phyloP scores from a whole-genome alignment of 2,113 vertebrate species.

The Actenoides lindsayi region DNA sequence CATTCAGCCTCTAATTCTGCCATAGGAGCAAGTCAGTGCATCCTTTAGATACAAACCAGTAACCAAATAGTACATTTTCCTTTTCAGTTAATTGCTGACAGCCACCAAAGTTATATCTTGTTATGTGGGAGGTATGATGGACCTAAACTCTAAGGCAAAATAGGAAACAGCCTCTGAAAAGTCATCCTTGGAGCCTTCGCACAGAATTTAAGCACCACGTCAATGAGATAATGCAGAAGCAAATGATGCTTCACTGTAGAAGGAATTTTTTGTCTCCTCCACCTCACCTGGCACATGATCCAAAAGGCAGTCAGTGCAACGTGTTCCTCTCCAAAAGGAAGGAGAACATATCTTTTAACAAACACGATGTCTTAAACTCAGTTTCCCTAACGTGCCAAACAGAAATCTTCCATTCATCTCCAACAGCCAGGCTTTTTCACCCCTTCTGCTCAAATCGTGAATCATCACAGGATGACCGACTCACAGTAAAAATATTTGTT shows the following conservation, averaged over 20 bases:
- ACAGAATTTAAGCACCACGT: neutral
- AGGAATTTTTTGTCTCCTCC: neutral
- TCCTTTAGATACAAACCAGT: neutral
- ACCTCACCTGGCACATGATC: neutral
- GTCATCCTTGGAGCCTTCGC: neutral
- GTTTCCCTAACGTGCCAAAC: neutral
- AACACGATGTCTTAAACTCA: neutral
- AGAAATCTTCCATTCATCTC: neutral
- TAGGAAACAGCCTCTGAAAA: neutral
- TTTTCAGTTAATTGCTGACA: neutral
- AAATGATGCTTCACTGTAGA: neutral
- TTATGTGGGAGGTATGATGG: neutral
- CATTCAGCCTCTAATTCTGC: neutral
- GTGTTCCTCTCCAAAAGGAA: neutral
- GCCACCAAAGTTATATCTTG: neutral
- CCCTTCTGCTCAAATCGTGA: neutral
- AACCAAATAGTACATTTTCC: neutral
- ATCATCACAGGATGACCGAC: neutral
- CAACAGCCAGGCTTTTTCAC: neutral
- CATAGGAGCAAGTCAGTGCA: neutral
- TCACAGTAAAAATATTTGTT: constrained; percentile 18
- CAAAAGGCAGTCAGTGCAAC: neutral
- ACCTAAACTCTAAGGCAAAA: neutral
- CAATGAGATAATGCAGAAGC: neutral
- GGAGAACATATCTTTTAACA: neutral